Percentiles rank a stretch among this genome's conserved stretches.
phyloP scores from a whole-genome alignment of 1,140 invertebrate genomes.

The Melanaphis sacchari region DNA sequence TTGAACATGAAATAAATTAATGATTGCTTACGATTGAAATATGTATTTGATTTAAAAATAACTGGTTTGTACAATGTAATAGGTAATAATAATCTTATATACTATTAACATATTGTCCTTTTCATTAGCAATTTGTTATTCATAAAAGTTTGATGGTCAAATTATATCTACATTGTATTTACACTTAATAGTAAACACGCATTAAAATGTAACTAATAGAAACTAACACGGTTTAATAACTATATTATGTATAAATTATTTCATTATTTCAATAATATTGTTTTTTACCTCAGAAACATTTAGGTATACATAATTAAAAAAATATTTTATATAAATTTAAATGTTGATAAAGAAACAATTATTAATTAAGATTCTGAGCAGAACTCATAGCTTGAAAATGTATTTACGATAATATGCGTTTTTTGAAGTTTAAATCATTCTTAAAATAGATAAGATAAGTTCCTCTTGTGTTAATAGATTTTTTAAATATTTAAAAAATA shows the following conservation, averaged over 20 bases:
- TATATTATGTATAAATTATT: not conserved
- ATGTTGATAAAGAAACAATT: not conserved
- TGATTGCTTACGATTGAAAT: not conserved
- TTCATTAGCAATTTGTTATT: not conserved
- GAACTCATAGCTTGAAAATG: too few species aligned
- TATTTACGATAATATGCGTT: not conserved
- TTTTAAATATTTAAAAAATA: too few species aligned
- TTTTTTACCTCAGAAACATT: not conserved
- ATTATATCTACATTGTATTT: not conserved
- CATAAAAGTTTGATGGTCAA: not conserved
- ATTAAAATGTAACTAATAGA: too few species aligned
- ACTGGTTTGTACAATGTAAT: not conserved
- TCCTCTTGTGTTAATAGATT: too few species aligned
- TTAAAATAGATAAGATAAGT: too few species aligned
- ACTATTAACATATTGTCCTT: not conserved
- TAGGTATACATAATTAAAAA: too few species aligned
- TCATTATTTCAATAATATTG: not conserved
- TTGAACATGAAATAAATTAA: not conserved
- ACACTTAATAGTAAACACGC: too few species aligned
- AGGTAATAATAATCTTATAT: not conserved
- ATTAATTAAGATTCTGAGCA: not conserved
- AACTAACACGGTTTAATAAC: not conserved
- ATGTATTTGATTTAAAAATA: conserved; percentile 10
- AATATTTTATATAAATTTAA: not conserved
- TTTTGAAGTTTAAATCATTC: not conserved